Percentiles rank a stretch among this genome's conserved stretches.
Evolutionary conservation across 2,888 invertebrate genomes (phyloP).

Genomic region (Pyrocoelia pectoralis): DNA sequence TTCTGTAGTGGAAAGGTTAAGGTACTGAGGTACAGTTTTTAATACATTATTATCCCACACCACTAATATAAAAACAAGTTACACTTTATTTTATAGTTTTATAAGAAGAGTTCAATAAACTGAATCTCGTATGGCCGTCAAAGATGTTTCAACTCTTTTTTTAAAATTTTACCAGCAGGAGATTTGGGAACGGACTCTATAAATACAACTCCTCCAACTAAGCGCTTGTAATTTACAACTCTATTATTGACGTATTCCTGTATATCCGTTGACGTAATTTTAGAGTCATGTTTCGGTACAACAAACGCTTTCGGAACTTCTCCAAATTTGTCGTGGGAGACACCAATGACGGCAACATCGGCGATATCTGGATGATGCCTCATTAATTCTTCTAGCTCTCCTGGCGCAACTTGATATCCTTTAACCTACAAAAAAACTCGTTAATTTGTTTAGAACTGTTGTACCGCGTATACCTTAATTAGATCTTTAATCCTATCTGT

Average conservation of each 20-base stretch:
- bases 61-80: too few species aligned
- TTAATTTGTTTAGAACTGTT: too few species aligned
- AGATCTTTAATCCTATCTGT: slow-evolving; percentile 83
- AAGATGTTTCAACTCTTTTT: too few species aligned
- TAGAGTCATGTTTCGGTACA: slow-evolving; percentile 61
- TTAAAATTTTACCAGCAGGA: slow-evolving; percentile 82
- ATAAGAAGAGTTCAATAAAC: too few species aligned
- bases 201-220: slow-evolving; percentile 72
- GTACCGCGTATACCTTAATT: slow-evolving; percentile 67
- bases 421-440: slow-evolving; percentile 50
- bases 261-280: slow-evolving; percentile 65
- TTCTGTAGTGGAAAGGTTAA: too few species aligned
- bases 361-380: slow-evolving; percentile 74
- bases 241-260: slow-evolving; percentile 68
- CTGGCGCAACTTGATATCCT: slow-evolving; percentile 81
- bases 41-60: too few species aligned
- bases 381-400: slow-evolving; percentile 79
- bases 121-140: too few species aligned
- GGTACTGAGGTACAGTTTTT: too few species aligned
- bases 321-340: slow-evolving; percentile 71
- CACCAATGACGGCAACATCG: slow-evolving; percentile 84
- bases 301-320: slow-evolving; percentile 80
- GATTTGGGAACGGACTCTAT: slow-evolving; percentile 78
- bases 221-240: slow-evolving; percentile 77
- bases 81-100: too few species aligned